These are phyloP conservation scores for Agrypnus murinus DNA, from an alignment of 2,888 invertebrate genomes.

Conservation along the genomic window DNA sequence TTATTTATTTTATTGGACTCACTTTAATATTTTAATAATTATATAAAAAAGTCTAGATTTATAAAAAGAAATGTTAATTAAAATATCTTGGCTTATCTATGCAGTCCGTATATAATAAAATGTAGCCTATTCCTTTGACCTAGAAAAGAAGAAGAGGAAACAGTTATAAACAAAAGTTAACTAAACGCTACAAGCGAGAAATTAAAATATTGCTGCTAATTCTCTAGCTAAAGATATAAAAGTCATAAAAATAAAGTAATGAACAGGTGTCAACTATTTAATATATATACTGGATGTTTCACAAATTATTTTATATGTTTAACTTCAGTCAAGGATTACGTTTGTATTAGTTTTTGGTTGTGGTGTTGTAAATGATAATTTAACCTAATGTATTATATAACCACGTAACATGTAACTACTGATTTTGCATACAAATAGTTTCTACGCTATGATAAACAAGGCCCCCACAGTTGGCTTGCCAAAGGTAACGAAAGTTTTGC, in stretches of 20 bases:
- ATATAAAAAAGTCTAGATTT: slow-evolving; percentile 35
- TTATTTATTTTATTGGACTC: slow-evolving; percentile 8
- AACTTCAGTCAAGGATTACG: too few relatives aligned
- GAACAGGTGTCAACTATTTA: too few relatives aligned
- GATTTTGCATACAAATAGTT: too few relatives aligned
- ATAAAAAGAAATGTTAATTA: slow-evolving; percentile 58
- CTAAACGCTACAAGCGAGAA: slow-evolving; percentile 39
- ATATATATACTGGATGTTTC: too few relatives aligned
- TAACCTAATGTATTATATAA: too few relatives aligned
- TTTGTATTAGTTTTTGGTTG: too few relatives aligned
- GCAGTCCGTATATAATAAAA: slow-evolving; percentile 66
- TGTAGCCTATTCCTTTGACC: slow-evolving; percentile 67
- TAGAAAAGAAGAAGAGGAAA: slow-evolving; percentile 61
- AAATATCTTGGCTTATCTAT: slow-evolving; percentile 67
- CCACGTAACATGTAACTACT: too few relatives aligned
- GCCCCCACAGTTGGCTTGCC: too few relatives aligned
- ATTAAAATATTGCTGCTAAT: slow-evolving; percentile 10
- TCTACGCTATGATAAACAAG: too few relatives aligned
- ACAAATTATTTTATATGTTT: too few relatives aligned
- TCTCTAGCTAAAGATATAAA: slow-evolving; percentile 1
- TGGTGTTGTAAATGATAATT: too few relatives aligned
- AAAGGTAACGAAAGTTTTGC: too few relatives aligned
- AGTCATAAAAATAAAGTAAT: background rate
- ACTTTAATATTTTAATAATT: slow-evolving; percentile 5
- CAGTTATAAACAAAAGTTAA: slow-evolving; percentile 49